These are phyloP conservation scores for Melieria crassipennis DNA, from an alignment of 2,888 invertebrate species.

Conservation along the genomic window DNA sequence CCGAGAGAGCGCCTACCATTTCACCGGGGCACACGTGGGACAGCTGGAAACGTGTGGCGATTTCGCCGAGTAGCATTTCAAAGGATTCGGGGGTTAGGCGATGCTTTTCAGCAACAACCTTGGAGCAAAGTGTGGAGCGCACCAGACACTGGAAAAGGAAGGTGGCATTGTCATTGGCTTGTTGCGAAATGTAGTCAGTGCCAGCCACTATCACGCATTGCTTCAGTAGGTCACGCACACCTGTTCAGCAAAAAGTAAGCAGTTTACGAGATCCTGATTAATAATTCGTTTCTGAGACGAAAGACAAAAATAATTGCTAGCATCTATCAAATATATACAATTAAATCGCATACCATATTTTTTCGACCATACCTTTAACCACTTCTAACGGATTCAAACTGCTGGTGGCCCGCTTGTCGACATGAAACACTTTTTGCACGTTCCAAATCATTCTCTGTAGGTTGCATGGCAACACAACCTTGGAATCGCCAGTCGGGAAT, in stretches of 20 bases:
- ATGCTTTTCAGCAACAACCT: conserved; percentile 92
- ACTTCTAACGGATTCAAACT: conserved; percentile 91
- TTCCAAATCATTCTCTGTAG: conserved; percentile 98
- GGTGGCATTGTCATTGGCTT: conserved; percentile 97
- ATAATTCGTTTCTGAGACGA: not conserved
- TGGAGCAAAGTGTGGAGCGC: conserved; percentile 90
- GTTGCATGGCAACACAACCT: conserved; percentile 95
- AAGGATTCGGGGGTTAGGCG: conserved; percentile 92
- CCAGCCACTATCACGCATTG: conserved; percentile 92
- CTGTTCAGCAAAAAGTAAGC: conserved; percentile 63
- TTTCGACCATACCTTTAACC: conserved; percentile 26
- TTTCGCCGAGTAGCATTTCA: conserved; percentile 98
- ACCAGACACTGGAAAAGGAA: conserved; percentile 92
- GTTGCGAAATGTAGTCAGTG: conserved; percentile 89
- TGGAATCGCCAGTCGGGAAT: conserved; percentile 95
- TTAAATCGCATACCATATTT: not conserved
- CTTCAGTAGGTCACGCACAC: conserved; percentile 83
- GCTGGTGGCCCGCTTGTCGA: conserved; percentile 89
- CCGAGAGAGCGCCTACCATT: conserved; percentile 97
- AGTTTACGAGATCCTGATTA: not conserved
- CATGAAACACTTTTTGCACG: conserved; percentile 97
- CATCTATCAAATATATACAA: not conserved
- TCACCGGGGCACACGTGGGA: conserved; percentile 93
- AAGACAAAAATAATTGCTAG: not conserved
- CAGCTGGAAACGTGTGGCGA: conserved; percentile 94